A percentile compares a stretch with the other conserved stretches of the same genome.
phyloP scores from a whole-genome alignment of 2,113 vertebrate genomes.

The Coreoperca whiteheadi region DNA sequence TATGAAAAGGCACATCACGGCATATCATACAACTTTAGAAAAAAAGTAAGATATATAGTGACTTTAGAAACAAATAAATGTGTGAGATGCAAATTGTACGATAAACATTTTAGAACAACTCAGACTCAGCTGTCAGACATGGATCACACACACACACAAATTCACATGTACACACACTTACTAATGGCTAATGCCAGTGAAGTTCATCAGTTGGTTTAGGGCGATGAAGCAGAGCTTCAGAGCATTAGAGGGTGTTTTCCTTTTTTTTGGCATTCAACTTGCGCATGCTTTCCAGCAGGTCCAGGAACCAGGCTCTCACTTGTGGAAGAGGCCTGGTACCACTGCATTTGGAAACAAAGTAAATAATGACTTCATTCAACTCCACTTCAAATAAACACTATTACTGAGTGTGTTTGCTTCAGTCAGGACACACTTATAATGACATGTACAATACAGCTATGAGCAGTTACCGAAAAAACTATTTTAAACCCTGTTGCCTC shows the following conservation, averaged over 20 bases:
- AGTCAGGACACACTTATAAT: neutral
- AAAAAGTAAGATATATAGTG: neutral
- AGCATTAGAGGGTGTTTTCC: neutral
- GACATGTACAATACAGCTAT: neutral
- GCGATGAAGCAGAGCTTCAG: neutral
- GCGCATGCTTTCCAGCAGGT: slow-evolving; percentile 6
- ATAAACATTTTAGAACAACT: neutral
- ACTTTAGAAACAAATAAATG: neutral
- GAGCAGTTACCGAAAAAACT: neutral
- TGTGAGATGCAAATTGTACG: neutral
- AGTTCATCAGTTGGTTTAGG: neutral
- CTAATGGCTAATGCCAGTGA: neutral
- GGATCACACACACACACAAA: neutral
- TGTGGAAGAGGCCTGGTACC: neutral
- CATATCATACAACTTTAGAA: neutral
- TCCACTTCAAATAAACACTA: slow-evolving; percentile 23
- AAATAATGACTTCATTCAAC: slow-evolving; percentile 17
- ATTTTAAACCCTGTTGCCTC: neutral
- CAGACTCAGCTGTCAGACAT: neutral
- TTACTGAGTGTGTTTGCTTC: slow-evolving; percentile 8
- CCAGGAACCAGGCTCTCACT: slow-evolving; percentile 3
- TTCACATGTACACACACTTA: neutral
- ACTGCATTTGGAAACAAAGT: slow-evolving; percentile 18
- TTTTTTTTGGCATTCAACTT: slow-evolving; percentile 22
- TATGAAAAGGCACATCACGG: neutral